A percentile compares a stretch with the other conserved stretches of the same genome.
Conservation (phyloP, 2,113 vertebrate genomes). For the Girardinichthys multiradiatus region DNA sequence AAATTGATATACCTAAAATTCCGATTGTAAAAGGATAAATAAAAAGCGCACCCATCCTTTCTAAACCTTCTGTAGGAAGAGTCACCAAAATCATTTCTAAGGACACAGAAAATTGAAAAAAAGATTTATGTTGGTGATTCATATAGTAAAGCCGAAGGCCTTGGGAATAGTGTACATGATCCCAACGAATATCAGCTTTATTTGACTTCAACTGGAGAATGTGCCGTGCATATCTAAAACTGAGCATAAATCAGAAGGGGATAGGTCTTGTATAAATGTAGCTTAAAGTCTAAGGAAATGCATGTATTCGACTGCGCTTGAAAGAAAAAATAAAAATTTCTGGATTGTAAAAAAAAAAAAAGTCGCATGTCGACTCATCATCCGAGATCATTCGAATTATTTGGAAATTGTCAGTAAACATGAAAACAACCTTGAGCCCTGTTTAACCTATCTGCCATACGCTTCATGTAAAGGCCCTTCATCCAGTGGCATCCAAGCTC, state of each 20-base stretch:
- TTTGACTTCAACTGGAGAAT: background rate
- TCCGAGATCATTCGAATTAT: background rate
- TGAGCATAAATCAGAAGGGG: background rate
- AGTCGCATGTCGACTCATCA: too few species aligned
- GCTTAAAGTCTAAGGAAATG: background rate
- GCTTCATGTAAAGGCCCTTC: slow-evolving; percentile 43
- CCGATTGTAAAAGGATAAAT: background rate
- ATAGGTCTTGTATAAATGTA: background rate
- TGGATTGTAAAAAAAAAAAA: background rate
- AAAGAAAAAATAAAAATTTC: background rate
- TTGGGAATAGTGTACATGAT: background rate
- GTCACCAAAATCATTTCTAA: background rate
- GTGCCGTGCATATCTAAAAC: background rate
- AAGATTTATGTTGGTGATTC: background rate
- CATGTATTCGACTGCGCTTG: background rate
- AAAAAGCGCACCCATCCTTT: background rate
- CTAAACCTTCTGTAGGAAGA: background rate
- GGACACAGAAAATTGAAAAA: background rate
- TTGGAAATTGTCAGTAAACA: background rate
- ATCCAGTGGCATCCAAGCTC: slow-evolving; percentile 35
- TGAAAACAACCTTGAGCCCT: background rate
- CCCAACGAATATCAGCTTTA: background rate
- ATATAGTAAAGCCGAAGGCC: too few species aligned
- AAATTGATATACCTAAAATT: background rate
- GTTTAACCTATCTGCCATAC: slow-evolving; percentile 22